phyloP scores from a whole-genome alignment of 2,113 vertebrate species.

The Furnarius figulus region DNA sequence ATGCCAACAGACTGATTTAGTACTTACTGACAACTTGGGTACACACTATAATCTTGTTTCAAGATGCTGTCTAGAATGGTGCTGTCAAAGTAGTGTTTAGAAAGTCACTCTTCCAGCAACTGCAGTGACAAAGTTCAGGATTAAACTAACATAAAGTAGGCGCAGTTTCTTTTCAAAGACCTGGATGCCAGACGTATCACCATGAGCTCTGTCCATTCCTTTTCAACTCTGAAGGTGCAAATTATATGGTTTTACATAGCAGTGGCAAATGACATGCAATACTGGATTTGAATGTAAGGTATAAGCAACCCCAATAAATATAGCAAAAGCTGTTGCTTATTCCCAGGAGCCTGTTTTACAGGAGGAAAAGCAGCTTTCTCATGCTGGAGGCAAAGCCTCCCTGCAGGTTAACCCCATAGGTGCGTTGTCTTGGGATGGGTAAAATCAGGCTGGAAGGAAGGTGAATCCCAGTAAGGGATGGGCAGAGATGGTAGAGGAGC shows the following conservation, averaged over 20 bases:
- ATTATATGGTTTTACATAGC: background rate
- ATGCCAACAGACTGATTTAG: constrained; percentile 29
- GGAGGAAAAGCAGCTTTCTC: background rate
- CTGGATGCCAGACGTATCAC: background rate
- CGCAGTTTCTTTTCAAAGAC: background rate
- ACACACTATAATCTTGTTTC: constrained; percentile 4
- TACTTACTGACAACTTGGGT: constrained; percentile 25
- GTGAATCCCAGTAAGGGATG: background rate
- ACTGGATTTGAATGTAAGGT: background rate
- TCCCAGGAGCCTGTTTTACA: background rate
- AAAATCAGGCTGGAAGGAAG: background rate
- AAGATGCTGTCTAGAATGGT: background rate
- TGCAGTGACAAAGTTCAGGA: background rate
- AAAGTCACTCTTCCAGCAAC: background rate
- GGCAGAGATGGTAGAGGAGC: background rate
- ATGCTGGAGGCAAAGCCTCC: background rate
- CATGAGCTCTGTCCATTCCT: background rate
- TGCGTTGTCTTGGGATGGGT: background rate
- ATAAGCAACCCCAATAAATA: accelerated
- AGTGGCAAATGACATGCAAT: background rate
- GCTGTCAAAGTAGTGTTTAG: background rate
- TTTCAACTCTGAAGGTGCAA: background rate
- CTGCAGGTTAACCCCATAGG: accelerated
- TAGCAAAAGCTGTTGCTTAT: background rate
- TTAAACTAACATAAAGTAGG: background rate